phyloP scores from a whole-genome alignment of 1,140 invertebrate genomes.

The Brevipalpus yothersi region DNA sequence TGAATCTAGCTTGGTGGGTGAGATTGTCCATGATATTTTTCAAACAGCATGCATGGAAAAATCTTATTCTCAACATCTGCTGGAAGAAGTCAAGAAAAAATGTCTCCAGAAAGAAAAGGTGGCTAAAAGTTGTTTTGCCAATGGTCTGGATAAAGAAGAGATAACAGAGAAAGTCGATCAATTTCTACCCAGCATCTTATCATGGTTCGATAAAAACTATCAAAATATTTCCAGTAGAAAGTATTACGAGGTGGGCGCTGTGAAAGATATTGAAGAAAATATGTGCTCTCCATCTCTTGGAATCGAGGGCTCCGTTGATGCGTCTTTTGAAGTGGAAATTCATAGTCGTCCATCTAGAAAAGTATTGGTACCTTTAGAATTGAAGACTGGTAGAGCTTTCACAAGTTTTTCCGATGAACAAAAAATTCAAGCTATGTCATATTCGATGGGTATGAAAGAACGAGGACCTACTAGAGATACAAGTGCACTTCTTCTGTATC shows the following conservation, averaged over 20 bases:
- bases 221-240: too few species aligned
- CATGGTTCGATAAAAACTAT: too few species aligned
- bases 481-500: conserved; percentile 58
- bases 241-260: conserved; percentile 12
- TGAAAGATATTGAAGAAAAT: conserved; percentile 78
- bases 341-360: conserved; percentile 13
- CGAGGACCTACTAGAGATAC: conserved; percentile 24
- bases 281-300: conserved; percentile 68
- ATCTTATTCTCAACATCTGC: too few species aligned
- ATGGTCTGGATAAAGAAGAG: too few species aligned
- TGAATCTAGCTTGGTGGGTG: too few species aligned
- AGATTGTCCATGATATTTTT: too few species aligned
- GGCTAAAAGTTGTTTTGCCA: too few species aligned
- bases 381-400: conserved; percentile 70
- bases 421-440: conserved; percentile 62
- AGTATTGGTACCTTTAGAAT: conserved; percentile 48
- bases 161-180: too few species aligned
- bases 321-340: conserved; percentile 44
- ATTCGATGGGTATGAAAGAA: conserved; percentile 58
- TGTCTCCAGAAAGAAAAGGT: too few species aligned
- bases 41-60: too few species aligned
- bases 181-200: too few species aligned
- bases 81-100: too few species aligned
- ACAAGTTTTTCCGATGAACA: conserved; percentile 63
- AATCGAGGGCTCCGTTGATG: conserved; percentile 75